Base-by-base conservation (phyloP, 2,113 vertebrate genomes). In the Phaethon lepturus region DNA sequence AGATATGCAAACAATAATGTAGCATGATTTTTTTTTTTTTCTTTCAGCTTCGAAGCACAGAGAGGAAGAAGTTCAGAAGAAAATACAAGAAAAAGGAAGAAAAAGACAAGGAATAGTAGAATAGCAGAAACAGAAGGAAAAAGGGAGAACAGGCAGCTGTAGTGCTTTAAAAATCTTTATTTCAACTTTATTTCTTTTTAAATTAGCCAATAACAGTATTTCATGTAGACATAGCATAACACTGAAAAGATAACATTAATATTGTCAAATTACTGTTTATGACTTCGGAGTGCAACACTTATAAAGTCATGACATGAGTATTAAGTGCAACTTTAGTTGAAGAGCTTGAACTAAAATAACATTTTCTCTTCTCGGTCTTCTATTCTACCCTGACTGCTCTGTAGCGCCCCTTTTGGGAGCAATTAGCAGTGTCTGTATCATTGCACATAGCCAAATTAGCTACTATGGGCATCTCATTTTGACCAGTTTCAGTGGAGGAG, bases 231-330 rank as follows among this genome's bases (percentile, higher is more conserved):
- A 62, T 45, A 68, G 20, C 12, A 31, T 82, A 86, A 64, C 26
- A 49, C 28, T 72, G 53, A 53, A 73, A 93, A 93, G 72, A 64
- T 75, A 84, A 68, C 33, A 31, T 72, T 69, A 91, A 85, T 94
- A 33, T 47, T 84, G n/a, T 80, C 64, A 78, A 89, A 92, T 95
- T 60, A 42, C n/a, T 72, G 40, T 89, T 95, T 89, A 82, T 75
- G 56, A 63, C 93, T 95, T 81, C 1, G 2, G 56, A 95, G 33
- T 68, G 24, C 44, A 93, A 79, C 5, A 53, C 58, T 75, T 40
- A 14, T 86, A 71, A 78, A 87, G 7, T 15, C 64, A 31, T 67
- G 79, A 72, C 44, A 24, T 28, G 23, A 50, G 23, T 56, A 53
- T 76, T 52, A 92, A 80, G 15, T 58, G 33, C 28, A 75, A 50